These are phyloP conservation scores for Melanchra persicariae DNA, from an alignment of 2,888 invertebrate genomes.

Conservation along the genomic window DNA sequence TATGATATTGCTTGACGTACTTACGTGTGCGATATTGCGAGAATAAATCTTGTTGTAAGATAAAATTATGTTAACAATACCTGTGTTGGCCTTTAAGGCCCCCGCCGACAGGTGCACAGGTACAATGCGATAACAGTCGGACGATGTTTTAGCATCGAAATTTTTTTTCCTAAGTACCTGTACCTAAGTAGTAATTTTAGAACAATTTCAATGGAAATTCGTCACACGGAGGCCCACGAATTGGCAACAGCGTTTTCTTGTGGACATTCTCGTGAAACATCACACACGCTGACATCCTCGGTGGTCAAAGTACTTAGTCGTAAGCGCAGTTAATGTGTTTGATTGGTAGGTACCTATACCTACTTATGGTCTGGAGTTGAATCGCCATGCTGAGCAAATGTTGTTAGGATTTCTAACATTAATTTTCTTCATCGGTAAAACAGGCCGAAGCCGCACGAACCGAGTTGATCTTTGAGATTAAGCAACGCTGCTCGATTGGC, in stretches of 20 bases:
- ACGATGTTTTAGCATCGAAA: background rate
- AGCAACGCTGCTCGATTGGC: background rate
- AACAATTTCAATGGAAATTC: too few species aligned
- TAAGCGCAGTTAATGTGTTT: background rate
- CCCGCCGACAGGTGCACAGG: background rate
- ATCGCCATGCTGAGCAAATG: too few species aligned
- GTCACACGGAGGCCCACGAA: too few species aligned
- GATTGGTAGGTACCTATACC: too few species aligned
- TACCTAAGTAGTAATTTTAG: too few species aligned
- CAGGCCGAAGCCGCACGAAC: background rate
- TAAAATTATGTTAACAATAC: conserved; percentile 34
- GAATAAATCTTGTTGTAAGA: conserved; percentile 56
- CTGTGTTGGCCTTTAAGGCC: background rate
- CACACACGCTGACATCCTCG: background rate
- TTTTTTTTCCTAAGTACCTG: too few species aligned
- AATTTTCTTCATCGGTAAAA: too few species aligned
- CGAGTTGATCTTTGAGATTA: background rate
- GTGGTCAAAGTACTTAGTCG: background rate
- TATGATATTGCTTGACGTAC: conserved; percentile 63
- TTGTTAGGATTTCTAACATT: too few species aligned
- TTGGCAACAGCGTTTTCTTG: too few species aligned
- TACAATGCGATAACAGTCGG: background rate
- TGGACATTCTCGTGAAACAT: too few species aligned
- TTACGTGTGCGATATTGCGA: conserved; percentile 52
- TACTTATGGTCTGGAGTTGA: too few species aligned